Base-by-base conservation (phyloP, 2,888 invertebrate species). In the Carabus problematicus region DNA sequence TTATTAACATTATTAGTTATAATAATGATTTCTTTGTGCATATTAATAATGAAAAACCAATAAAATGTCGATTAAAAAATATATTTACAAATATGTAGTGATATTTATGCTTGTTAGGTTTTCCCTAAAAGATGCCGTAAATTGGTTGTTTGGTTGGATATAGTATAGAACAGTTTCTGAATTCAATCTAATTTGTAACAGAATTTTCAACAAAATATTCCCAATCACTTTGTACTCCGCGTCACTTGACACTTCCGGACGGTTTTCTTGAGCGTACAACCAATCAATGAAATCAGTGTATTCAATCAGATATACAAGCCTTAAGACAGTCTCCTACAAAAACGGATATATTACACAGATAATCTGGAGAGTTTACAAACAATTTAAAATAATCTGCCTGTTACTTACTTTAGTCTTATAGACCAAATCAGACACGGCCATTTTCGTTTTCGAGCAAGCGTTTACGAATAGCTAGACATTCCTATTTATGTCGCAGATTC, bases 221-320 rank as follows among this genome's bases (percentile, higher is more conserved):
- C 64, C 64, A 29, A 64, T 29, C 18, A 64, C 19, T 43, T 43
- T 45, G n/a, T 19, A 43, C 16, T 55, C 19, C 29, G 54, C 29
- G 11, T 64, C 64, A 19, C 12, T 12, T 18, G 29, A 29, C 9
- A 54, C 64, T 56, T 64, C 55, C 3, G 64, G 64, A 6, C 64
- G 56, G 42, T 64, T 56, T 18, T 29, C 47, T 43, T 64, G 56
- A 12, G 43, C 1, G 29, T 43, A 56, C 14, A 64, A 45, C 64
- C 64, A 64, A 8, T 64, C n/a, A 19, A 64, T 43, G 16, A 43
- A 64, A 55, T 64, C 56, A 8, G 64, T 56, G 9, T 8, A 55
- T 6, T 56, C n/a, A 9, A 43, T 41, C 12, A 64, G 55, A 56
- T 56, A 55, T 3, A 55, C 1, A 19, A 56, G 29, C 12, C 55